These are phyloP conservation scores for Dascyllus trimaculatus DNA, from an alignment of 2,113 vertebrate genomes.

Conservation along the genomic window DNA sequence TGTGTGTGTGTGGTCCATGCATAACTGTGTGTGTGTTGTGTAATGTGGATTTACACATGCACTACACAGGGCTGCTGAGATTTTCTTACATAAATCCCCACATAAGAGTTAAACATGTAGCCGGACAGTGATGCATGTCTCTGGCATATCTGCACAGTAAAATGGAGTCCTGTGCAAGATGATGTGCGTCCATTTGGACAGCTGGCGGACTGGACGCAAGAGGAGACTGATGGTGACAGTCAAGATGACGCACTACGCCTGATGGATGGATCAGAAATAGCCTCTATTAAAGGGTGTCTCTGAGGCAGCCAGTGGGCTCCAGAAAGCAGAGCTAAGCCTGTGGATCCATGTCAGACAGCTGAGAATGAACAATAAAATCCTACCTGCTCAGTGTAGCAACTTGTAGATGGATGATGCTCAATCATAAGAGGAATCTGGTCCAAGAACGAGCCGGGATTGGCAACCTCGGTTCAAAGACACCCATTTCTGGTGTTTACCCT, in stretches of 20 bases:
- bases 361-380: constrained; percentile 3
- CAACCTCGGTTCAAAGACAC: constrained; percentile 38
- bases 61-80: constrained; percentile 45
- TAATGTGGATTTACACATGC: constrained; percentile 29
- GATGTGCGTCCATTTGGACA: constrained; percentile 51
- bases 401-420: constrained; percentile 15
- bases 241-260: constrained; percentile 74
- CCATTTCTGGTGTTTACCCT: constrained; percentile 73
- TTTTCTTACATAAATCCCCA: constrained; percentile 64
- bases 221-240: constrained; percentile 56
- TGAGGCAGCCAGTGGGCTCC: constrained; percentile 32
- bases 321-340: constrained; percentile 4
- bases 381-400: constrained; percentile 70
- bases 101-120: constrained; percentile 35
- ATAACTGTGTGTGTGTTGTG: constrained; percentile 29
- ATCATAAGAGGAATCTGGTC: constrained; percentile 53
- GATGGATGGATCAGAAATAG: constrained; percentile 75
- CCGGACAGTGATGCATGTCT: constrained; percentile 32
- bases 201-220: constrained; percentile 42
- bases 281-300: constrained; percentile 11
- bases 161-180: constrained; percentile 57
- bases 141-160: constrained; percentile 51
- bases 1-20: constrained; percentile 16
- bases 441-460: constrained; percentile 31
- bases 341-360: constrained; percentile 9